phyloP scores from a whole-genome alignment of 2,797 vertebrate species.

The Diglossa cyanea region DNA sequence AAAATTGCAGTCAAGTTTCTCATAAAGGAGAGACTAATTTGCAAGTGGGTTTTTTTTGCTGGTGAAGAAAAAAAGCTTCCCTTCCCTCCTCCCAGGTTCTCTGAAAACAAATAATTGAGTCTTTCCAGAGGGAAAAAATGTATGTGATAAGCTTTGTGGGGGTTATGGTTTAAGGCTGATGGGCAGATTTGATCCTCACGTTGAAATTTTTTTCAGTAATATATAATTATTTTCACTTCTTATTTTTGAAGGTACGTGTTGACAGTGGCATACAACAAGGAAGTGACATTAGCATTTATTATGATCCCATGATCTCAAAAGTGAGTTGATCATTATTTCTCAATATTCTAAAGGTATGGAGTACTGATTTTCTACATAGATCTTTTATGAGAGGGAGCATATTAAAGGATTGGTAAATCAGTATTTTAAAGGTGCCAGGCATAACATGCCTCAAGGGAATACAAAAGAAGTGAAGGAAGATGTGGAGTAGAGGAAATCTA shows the following conservation, averaged over 20 bases:
- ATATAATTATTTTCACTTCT: not conserved
- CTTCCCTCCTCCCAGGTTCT: not conserved
- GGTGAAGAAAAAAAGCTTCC: not conserved
- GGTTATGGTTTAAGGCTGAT: not conserved
- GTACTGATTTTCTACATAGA: not conserved
- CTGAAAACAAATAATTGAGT: not conserved
- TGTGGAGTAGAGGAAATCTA: not conserved
- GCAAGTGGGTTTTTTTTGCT: not conserved
- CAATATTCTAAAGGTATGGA: not conserved
- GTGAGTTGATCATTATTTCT: conserved; percentile 75
- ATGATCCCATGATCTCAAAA: conserved; percentile 99
- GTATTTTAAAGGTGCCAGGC: not conserved
- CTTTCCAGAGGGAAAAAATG: not conserved
- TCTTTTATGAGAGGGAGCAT: not conserved
- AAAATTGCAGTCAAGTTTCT: not conserved
- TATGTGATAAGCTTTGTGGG: not conserved
- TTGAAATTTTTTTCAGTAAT: not conserved
- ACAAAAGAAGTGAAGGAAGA: not conserved
- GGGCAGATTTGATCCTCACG: not conserved
- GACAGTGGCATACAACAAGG: conserved; percentile 97
- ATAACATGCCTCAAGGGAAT: not conserved
- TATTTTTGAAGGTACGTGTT: conserved; percentile 86
- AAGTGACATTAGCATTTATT: conserved; percentile 99
- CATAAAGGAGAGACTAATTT: not conserved
- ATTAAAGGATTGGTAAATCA: not conserved